Base-by-base conservation (phyloP, 2,113 vertebrate species). In the Acinonyx jubatus region DNA sequence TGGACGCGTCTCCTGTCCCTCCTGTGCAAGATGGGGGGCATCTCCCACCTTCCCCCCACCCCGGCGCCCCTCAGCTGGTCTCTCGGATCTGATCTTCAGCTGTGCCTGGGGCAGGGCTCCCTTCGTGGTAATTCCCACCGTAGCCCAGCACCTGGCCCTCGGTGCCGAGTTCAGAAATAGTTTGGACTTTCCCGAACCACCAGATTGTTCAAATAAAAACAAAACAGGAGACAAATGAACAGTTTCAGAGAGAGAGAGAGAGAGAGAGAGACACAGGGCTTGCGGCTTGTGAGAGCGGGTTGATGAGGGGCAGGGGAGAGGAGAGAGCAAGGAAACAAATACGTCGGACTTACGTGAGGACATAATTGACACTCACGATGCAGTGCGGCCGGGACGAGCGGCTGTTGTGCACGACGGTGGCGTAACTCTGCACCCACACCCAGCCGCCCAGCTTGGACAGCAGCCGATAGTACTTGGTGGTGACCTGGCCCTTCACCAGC, bases 321-420 rank as follows among this genome's bases (percentile, higher is more conserved):
- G 55, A 57, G 95, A 52, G 93, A 83, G 84, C 93, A 91, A 52
- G 4, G 96, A 87, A 98, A 98, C 97, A 96, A 98, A 98, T 96
- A 92, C 61, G 96, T 97, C 98, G 96, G 98, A 99, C 99, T 99
- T 99, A 99, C 99, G 99, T 99, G 97, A 99, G 99, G 93, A 99
- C 99, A 97, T 99, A 99, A 99, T 99, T 99, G 98, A 99, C 99
- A 96, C 99, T 99, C 99, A 99, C 99, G 96, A 99, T 99, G 98
- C 99, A 99, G 99, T 99, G 99, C 93, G 99, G 99, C 95, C 99
- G 98, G 93, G 99, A 99, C 0, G 99, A 99, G 66, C 99, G 99
- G 98, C 99, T 99, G 99, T 99, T 99, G 98, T 99, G 99, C 69
- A 99, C 99, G 23, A 99, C 99, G 66, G 99, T 99, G 95, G 99